Evolutionary conservation across 2,888 invertebrate species (phyloP).

Genomic region (Drosophila fungiperda): DNA sequence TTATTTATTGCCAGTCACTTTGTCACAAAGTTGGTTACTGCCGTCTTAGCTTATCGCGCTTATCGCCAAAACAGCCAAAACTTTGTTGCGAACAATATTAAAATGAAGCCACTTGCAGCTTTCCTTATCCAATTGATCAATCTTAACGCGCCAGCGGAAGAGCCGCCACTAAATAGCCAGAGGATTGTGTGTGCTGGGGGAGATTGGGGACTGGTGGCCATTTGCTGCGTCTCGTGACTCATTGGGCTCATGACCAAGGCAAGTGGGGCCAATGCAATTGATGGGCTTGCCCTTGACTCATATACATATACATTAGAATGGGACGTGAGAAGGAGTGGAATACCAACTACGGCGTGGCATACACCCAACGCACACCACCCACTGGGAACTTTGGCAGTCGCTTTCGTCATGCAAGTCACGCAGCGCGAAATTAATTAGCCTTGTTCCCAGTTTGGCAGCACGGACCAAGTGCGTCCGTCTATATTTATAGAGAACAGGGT

Average conservation of each 20-base stretch:
- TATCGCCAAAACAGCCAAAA: not conserved
- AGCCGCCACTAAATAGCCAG: not conserved
- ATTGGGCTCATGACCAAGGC: constrained; percentile 3
- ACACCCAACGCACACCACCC: constrained; percentile 3
- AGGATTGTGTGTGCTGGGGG: not conserved
- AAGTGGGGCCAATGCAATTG: constrained; percentile 3
- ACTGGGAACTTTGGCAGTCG: constrained; percentile 2
- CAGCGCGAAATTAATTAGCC: constrained; percentile 71
- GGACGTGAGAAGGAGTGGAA: not conserved
- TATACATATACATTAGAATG: not conserved
- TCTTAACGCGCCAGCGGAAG: constrained; percentile 7
- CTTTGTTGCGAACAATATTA: not conserved
- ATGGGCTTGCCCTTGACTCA: constrained; percentile 22
- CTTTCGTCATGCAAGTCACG: constrained; percentile 71
- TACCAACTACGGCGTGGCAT: not conserved
- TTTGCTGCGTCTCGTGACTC: constrained; percentile 4
- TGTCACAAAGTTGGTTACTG: not conserved
- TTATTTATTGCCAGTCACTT: not conserved
- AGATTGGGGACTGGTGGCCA: not conserved
- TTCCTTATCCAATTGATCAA: constrained; percentile 39
- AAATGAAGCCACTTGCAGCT: constrained; percentile 15
- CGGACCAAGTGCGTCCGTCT: constrained; percentile 20
- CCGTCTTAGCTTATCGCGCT: not conserved
- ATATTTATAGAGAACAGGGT: constrained; percentile 30
- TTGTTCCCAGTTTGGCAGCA: constrained; percentile 63